A percentile compares a stretch with the other conserved stretches of the same genome.
Conservation (phyloP, 2,113 vertebrate genomes). For the Illadopsis cleaveri region DNA sequence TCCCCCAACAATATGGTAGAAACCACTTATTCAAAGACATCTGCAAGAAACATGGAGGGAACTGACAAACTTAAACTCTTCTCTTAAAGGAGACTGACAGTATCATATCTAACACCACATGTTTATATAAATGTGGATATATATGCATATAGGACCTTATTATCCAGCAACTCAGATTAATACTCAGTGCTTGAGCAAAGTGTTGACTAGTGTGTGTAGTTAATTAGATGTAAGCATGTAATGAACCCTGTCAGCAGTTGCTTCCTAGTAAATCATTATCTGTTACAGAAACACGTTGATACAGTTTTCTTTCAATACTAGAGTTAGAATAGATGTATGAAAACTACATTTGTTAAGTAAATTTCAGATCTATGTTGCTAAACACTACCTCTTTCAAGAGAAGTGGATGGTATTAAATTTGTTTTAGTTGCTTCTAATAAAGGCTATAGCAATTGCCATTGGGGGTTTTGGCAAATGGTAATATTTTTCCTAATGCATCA, state of each 20-base stretch:
- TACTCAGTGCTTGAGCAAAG: background rate
- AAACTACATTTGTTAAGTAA: background rate
- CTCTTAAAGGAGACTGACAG: slow-evolving; percentile 6
- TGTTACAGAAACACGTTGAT: background rate
- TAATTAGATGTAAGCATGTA: slow-evolving; percentile 58
- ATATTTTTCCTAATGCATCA: background rate
- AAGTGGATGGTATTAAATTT: background rate
- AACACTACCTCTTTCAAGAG: background rate
- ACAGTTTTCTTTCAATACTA: background rate
- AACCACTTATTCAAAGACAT: background rate
- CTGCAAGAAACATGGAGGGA: slow-evolving; percentile 29
- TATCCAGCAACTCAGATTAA: slow-evolving; percentile 8
- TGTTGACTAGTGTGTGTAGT: slow-evolving; percentile 47
- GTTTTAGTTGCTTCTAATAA: background rate
- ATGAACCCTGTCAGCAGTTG: slow-evolving; percentile 21
- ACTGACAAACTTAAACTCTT: background rate
- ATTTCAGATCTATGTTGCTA: background rate
- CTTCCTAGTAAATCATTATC: slow-evolving; percentile 30
- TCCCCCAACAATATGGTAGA: background rate
- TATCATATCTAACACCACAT: background rate
- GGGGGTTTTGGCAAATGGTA: background rate
- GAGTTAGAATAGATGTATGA: background rate
- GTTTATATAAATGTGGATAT: background rate
- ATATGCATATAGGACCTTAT: background rate
- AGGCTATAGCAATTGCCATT: background rate